Evolutionary conservation across 2,888 invertebrate species (phyloP).

Genomic region (Phortica magna): DNA sequence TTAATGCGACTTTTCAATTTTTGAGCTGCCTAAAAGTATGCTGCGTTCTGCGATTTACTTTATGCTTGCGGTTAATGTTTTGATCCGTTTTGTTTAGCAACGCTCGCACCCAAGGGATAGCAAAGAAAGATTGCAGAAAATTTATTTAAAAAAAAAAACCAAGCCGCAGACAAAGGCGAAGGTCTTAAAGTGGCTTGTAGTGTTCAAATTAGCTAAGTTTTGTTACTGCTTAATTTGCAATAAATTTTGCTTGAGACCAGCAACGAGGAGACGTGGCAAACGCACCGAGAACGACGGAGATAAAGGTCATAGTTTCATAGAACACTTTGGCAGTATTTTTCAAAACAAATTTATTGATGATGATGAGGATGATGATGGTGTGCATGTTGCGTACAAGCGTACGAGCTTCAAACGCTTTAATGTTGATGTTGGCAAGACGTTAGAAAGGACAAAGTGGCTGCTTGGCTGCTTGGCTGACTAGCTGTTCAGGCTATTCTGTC

Average conservation of each 20-base stretch:
- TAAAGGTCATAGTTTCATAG: not conserved
- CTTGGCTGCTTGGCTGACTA: slow-evolving; percentile 38
- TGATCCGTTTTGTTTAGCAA: not conserved
- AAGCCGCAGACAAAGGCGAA: not conserved
- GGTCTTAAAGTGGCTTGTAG: slow-evolving; percentile 28
- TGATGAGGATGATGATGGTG: slow-evolving; percentile 13
- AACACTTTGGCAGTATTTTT: not conserved
- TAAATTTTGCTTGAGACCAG: slow-evolving; percentile 55
- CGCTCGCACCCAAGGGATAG: not conserved
- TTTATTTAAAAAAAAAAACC: not conserved
- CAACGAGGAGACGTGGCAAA: slow-evolving; percentile 16
- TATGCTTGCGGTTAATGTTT: not conserved
- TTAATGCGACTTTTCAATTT: slow-evolving; percentile 54
- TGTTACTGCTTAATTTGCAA: slow-evolving; percentile 70
- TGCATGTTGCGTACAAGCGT: not conserved
- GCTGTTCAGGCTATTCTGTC: slow-evolving; percentile 34
- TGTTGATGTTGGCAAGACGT: not conserved
- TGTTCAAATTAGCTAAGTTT: slow-evolving; percentile 62
- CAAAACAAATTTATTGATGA: slow-evolving; percentile 33
- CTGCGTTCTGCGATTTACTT: not conserved
- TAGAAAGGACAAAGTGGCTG: slow-evolving; percentile 14
- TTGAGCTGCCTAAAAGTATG: not conserved
- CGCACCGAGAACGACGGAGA: not conserved
- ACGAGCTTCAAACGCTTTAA: not conserved
- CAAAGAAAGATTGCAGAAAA: not conserved